Base-by-base conservation (phyloP, 2,113 vertebrate species). In the Crotophaga sulcirostris region DNA sequence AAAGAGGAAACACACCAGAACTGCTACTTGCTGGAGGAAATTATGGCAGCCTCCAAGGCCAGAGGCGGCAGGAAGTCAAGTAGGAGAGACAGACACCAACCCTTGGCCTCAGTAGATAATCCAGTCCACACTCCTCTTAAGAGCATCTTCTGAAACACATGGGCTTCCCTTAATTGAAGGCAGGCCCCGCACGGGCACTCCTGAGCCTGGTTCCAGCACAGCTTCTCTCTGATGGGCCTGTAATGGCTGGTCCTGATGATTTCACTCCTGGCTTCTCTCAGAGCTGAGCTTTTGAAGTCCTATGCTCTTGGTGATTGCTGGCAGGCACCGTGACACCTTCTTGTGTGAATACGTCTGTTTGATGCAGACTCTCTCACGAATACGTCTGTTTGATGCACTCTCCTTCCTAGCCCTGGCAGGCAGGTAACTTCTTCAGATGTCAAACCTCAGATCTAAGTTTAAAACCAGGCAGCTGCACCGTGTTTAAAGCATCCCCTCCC, bases 241-340 rank as follows among this genome's bases (percentile, higher is more conserved):
- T 38, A 67, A 54, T 8, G 24, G 38, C 79, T 67, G 52, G 33
- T 63, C 79, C 62, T 38, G 47, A 40, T 1, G 1, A 18, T 90
- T 63, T 49, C 74, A 66, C 63, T 42, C 18, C 64, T 33, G 80
- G 89, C 55, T 12, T 3, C 24, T 34, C 84, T 85, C 54, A 16
- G 70, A 51, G 58, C 52, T 25, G 51, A 88, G 68, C 62, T 54
- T 93, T 72, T 90, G 79, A 84, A 92, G 72, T 80, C 38, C 79
- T 11, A 34, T 3, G 21, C 56, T 40, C 60, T 16, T 47, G 7
- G 51, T 5, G 59, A 76, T 55, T 81, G 55, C 90, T 86, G 72
- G 60, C 36, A 73, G 63, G 89, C 74, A 29, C 4, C 5, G 36
- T 7, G 69, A 66, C 74, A 93, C 17, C 82, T 63, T 67, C 51